A percentile compares a stretch with the other conserved stretches of the same genome.
Conservation (phyloP, 2,113 vertebrate species). For the Panthera tigris region DNA sequence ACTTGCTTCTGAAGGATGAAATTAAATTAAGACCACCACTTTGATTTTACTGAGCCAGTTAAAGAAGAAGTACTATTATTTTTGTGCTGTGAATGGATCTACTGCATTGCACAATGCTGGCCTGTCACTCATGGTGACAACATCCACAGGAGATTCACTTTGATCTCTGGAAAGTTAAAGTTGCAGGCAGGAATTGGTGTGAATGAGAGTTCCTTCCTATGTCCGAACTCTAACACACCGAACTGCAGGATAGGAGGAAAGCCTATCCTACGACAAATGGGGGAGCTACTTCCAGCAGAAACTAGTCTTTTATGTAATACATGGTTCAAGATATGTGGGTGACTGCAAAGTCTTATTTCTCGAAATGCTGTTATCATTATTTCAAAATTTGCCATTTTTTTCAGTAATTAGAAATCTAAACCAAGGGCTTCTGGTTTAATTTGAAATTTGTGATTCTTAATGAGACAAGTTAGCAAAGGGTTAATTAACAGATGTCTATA, state of each 20-base stretch:
- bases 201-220: conserved; percentile 68
- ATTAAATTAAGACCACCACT: conserved; percentile 83
- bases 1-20: conserved; percentile 80
- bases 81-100: conserved; percentile 77
- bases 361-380: conserved; percentile 56
- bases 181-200: conserved; percentile 72
- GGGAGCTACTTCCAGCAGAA: conserved; percentile 34
- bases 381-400: conserved; percentile 64
- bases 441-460: conserved; percentile 38
- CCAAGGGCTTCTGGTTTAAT: neutral
- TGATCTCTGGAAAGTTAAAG: conserved; percentile 81
- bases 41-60: conserved; percentile 84
- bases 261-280: neutral
- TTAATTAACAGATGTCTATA: neutral
- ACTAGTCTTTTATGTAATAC: conserved; percentile 64
- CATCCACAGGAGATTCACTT: conserved; percentile 77
- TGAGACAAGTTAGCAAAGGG: neutral
- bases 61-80: conserved; percentile 83
- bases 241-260: conserved; percentile 36
- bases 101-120: conserved; percentile 72
- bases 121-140: conserved; percentile 85
- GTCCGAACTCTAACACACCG: conserved; percentile 46
- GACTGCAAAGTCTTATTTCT: conserved; percentile 61
- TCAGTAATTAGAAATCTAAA: conserved; percentile 66
- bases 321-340: neutral